Evolutionary conservation across 2,888 invertebrate genomes (phyloP).

Genomic region (Parnassius smintheus): DNA sequence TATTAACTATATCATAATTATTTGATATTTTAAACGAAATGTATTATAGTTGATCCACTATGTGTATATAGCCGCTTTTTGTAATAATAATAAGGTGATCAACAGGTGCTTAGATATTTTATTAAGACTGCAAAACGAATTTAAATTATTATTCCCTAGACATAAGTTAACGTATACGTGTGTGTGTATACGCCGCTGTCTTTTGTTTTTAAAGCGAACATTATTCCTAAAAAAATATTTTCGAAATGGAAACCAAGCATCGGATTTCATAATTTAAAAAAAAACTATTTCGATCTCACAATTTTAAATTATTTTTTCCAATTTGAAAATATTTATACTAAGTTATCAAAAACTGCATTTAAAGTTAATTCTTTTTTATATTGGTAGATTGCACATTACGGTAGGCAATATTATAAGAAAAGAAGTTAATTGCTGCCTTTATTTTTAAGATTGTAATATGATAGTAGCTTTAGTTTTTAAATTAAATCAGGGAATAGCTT

Average conservation of each 20-base stretch:
- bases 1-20: no score
- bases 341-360: constrained; percentile 18
- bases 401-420: no score
- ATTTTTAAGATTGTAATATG: no score
- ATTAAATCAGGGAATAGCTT: no score
- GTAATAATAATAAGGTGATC: constrained; percentile 43
- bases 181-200: constrained; percentile 28
- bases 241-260: constrained; percentile 9
- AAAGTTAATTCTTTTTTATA: constrained; percentile 1
- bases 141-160: constrained; percentile 55
- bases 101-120: constrained; percentile 68
- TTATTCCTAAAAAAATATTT: constrained; percentile 11
- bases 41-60: constrained; percentile 21
- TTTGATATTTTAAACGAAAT: background rate
- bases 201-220: constrained; percentile 9
- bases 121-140: constrained; percentile 77
- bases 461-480: no score
- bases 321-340: constrained; percentile 18
- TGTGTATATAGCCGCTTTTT: constrained; percentile 41
- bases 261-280: background rate
- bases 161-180: constrained; percentile 27
- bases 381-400: no score
- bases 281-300: background rate
- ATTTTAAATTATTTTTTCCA: constrained; percentile 3
- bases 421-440: no score